Evolutionary conservation across 2,797 vertebrate genomes (phyloP).

Genomic region (Amblyraja radiata): DNA sequence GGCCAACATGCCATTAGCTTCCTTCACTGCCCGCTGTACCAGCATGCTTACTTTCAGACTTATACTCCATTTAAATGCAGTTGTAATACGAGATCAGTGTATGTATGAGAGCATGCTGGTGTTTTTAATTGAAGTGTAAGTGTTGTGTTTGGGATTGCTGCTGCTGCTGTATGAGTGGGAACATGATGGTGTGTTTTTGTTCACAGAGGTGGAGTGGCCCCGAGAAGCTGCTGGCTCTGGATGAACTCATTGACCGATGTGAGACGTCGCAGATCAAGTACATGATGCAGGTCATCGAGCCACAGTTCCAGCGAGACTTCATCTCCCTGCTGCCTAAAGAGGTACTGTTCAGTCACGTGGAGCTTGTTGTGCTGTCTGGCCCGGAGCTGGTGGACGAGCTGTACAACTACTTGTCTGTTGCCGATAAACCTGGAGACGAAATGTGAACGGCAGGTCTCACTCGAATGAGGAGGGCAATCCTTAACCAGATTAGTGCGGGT

Average conservation of each 20-base stretch:
- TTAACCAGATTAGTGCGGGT: not conserved
- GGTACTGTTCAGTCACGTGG: constrained; percentile 42
- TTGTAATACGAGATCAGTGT: too few species aligned
- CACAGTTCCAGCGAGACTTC: constrained; percentile 56
- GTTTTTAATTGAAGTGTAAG: not conserved
- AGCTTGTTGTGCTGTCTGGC: not conserved
- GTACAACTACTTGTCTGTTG: not conserved
- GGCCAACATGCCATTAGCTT: too few species aligned
- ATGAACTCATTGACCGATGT: constrained; percentile 53
- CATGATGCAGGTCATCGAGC: constrained; percentile 57
- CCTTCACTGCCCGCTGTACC: too few species aligned
- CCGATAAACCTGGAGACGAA: not conserved
- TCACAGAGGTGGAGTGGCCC: constrained; percentile 50
- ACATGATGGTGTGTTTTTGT: not conserved
- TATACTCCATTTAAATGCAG: not conserved
- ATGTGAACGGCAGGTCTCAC: not conserved
- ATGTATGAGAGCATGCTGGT: not conserved
- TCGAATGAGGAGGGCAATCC: not conserved
- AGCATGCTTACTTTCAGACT: too few species aligned
- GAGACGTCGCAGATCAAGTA: constrained; percentile 55
- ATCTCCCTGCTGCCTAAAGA: constrained; percentile 56
- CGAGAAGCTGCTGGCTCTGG: constrained; percentile 53
- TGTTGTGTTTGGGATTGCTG: not conserved
- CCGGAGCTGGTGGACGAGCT: not conserved
- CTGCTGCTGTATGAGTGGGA: not conserved